Evolutionary conservation across 2,113 vertebrate species (phyloP), one percentile per base, ranked within the genome.

Genomic region (Pagrus major): DNA sequence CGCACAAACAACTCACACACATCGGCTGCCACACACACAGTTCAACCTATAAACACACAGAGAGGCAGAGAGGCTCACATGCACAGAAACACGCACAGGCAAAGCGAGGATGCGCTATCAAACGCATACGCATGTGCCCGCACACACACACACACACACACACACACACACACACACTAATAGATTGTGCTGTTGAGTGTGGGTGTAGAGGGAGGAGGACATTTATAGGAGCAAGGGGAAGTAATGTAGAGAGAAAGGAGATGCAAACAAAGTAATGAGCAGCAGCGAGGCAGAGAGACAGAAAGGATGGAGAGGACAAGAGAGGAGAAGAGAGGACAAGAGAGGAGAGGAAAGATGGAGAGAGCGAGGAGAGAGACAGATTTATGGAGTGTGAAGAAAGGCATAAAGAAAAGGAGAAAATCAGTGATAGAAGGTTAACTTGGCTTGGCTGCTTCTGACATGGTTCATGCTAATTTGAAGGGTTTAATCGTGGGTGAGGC

Each of bases 381-480:
- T 86, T 80, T 80, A 88, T 90, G 76, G 61, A 78, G 75, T 90
- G 87, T 85, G 81, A 89, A 86, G 60, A 81, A 72, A 80, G 76
- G 76, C 44, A 49, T 85, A 70, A 79, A 88, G 59, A 76, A 75
- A 81, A 31, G 58, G 56, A 20, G 78, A 39, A 84, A 76, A 88
- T 81, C 67, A 42, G 69, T 73, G 75, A 80, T 58, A 75, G 76
- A 78, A 81, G 79, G 83, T 82, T 91, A 88, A 88, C 64, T 60
- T 86, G 77, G 86, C 73, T 81, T 81, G 74, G 73, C 71, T 88
- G 64, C 76, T 54, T 31, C 64, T 83, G 73, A 89, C 80, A 85
- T 71, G 72, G 41, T 72, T 81, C 72, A 85, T 78, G 83, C 60
- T 91, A 77, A 89, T 88, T 87, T 83, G 27, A 83, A 55, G 41